Evolutionary conservation across 2,888 invertebrate genomes (phyloP), one percentile per base, ranked within the genome.

Genomic region (Magallana nippona): DNA sequence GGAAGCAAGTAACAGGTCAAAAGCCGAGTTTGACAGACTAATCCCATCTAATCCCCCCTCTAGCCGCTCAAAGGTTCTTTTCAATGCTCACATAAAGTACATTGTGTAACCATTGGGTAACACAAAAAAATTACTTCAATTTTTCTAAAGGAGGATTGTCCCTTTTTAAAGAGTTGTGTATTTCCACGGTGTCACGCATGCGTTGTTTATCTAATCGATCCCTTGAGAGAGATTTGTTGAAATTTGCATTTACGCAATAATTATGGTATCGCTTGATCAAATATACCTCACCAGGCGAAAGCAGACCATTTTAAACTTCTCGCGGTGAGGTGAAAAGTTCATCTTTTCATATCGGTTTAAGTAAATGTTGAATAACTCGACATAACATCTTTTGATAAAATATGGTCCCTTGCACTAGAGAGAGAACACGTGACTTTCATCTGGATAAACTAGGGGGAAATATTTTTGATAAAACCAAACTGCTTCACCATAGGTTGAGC

Each of bases 201-300:
- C 71, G 71, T 71, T 71, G 71, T 71, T 71, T 71, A 71, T 71
- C 71, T 71, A 71, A 57, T 79, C 56, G 57, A 79, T 57, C 57
- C 79, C 56, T 56, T 13, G 19, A 22, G 56, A 79, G 56, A 55
- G 56, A 79, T 79, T 55, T 56, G 57, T 79, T 32, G 32, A 44
- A 63, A 62, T 82, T 63, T 60, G 71, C 44, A 63, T 82, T 82
- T 82, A 82, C 82, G 82, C 82, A 82, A 82, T 82, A 71, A 82
- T 82, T 82, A 82, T 71, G 71, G 55, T 71, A 71, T 82, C 71
- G 71, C 27, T 55, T 55, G 55, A 82, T 82, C 71, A 82, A 82
- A 71, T 55, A 82, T 55, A 27, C 60, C 56, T 55, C 55, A 71
- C 22, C 71, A 56, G 71, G 10, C 82, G 27, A 22, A 71, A 27